phyloP scores from a whole-genome alignment of 2,888 invertebrate genomes.

The Lampropteryx suffumata region DNA sequence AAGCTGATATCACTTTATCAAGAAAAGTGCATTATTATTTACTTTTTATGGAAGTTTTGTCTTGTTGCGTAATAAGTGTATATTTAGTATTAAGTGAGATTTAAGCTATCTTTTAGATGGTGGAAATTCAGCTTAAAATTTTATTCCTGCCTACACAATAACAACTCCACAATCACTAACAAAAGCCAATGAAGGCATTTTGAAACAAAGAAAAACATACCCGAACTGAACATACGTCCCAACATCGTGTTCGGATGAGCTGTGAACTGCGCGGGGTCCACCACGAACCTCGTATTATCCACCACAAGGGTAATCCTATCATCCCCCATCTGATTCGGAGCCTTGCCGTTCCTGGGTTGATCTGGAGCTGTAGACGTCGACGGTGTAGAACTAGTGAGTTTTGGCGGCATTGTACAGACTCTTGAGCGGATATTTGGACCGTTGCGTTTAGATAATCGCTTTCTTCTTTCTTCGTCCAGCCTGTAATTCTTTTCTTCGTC shows the following conservation, averaged over 20 bases:
- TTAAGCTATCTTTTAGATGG: too few species aligned
- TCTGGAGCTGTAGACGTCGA: conserved; percentile 66
- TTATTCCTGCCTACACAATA: too few species aligned
- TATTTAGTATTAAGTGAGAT: too few species aligned
- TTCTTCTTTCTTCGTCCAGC: conserved; percentile 87
- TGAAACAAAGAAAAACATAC: conserved; percentile 51
- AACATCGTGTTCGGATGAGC: conserved; percentile 99
- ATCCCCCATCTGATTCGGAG: conserved; percentile 74
- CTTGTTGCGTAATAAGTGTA: too few species aligned
- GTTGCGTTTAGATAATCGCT: conserved; percentile 71
- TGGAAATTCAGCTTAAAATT: too few species aligned
- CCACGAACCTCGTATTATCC: conserved; percentile 94
- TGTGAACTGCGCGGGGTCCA: conserved; percentile 95
- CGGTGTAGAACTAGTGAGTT: conserved; percentile 59
- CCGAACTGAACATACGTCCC: conserved; percentile 98
- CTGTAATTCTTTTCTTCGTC: conserved; percentile 86
- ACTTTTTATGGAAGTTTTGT: too few species aligned
- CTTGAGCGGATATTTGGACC: conserved; percentile 57
- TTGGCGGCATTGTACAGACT: conserved; percentile 61
- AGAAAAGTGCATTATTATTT: too few species aligned
- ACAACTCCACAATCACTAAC: too few species aligned
- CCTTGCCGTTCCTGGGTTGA: conserved; percentile 58
- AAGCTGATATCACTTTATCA: too few species aligned
- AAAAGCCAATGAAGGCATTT: too few species aligned
- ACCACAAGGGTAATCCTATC: conserved; percentile 97